Conservation (phyloP, 2,113 vertebrate genomes). For the Uria aalge region DNA sequence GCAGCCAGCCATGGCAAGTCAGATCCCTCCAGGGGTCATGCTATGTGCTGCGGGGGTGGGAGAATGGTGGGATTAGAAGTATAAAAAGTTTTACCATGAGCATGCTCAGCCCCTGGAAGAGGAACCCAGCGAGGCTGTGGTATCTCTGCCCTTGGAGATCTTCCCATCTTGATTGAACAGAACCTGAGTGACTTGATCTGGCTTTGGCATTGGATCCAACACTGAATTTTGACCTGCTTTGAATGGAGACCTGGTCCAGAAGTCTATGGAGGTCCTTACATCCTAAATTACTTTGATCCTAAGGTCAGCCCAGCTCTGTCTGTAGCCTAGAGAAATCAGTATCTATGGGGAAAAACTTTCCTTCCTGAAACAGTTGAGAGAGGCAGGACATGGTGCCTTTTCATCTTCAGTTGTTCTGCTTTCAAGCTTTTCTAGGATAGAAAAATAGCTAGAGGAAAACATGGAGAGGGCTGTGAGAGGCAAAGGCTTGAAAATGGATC, state of each 20-base stretch:
- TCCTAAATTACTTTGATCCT: not conserved
- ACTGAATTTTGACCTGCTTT: not conserved
- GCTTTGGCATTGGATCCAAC: not conserved
- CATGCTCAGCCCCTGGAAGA: not conserved
- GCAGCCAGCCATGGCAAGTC: not conserved
- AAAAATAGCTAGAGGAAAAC: not conserved
- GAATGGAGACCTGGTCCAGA: not conserved
- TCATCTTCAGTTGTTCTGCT: not conserved
- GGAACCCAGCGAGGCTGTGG: not conserved
- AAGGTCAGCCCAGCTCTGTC: not conserved
- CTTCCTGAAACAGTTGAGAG: not conserved
- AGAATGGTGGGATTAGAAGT: not conserved
- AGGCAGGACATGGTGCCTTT: not conserved
- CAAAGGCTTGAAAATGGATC: not conserved
- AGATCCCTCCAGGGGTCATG: fast-evolving
- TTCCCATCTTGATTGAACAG: not conserved
- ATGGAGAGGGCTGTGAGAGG: not conserved
- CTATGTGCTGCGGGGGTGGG: not conserved
- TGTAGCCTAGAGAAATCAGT: not conserved
- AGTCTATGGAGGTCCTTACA: not conserved
- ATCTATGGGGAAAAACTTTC: not conserved
- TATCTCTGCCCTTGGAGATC: not conserved
- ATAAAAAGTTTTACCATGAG: not conserved
- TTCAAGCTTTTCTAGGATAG: not conserved
- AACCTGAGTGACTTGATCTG: not conserved